Base-by-base conservation (phyloP, 2,888 invertebrate species). In the Leucozona laternaria region DNA sequence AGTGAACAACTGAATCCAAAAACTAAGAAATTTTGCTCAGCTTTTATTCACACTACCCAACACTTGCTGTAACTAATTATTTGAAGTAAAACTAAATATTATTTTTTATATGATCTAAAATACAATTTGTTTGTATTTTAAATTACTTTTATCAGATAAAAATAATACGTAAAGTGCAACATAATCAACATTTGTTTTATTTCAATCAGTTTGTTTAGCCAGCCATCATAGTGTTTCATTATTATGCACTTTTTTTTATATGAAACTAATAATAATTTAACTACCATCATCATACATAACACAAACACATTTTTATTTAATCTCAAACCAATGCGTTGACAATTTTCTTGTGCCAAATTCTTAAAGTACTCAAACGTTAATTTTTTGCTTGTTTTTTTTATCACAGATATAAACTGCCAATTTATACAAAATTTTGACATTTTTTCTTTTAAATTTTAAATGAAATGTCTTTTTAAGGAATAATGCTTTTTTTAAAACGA, bases 331-430 rank as follows among this genome's bases (percentile, higher is more conserved):
- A 60, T 48, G 58, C 17, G 15, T 17, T n/a, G 20, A 34, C 15
- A 17, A 64, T 43, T 53, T 64, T 76, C 40, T 45, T 71, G 25
- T 72, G 53, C 64, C 53, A 57, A 81, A 55, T 81, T 73, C 20
- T n/a, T 22, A 53, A 45, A 53, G 13, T 48, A 40, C 68, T 60
- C 50, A 48, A 66, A 68, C 43, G 43, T 64, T 66, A 31, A 60
- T 57, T 70, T 70, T 48, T 68, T 15, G n/a, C 31, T 58, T 45
- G 25, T 43, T 31, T 66, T 60, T 86, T 66, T 60, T 86, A 81
- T 81, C 82, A 86, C 82, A 86, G 82, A 86, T 71, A 86, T 55
- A 71, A 80, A 80, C 81, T 81, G 64, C 71, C 82, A 82, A 86
- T 78, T 70, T 68, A 34, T 58, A 70, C 64, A 37, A 68, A 70